Conservation (phyloP, 2,797 vertebrate genomes). For the Leucoraja ocellata region DNA sequence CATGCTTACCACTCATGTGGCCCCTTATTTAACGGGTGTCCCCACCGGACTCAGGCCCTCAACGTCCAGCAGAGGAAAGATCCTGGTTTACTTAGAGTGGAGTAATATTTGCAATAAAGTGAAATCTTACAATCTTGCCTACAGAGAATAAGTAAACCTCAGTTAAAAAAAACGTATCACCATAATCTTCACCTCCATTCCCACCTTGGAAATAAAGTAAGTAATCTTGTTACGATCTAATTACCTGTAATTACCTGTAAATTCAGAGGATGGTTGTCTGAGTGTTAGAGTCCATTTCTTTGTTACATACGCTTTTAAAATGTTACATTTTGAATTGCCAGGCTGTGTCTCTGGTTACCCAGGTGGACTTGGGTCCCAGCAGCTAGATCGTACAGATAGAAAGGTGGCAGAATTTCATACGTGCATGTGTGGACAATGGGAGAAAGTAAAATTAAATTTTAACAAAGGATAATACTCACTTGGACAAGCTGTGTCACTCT, state of each 20-base stretch:
- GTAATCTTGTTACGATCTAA: background rate
- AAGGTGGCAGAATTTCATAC: background rate
- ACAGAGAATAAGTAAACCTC: too few relatives aligned
- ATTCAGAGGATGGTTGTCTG: background rate
- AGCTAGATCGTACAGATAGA: background rate
- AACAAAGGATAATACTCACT: background rate
- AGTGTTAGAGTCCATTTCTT: background rate
- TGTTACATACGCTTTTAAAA: background rate
- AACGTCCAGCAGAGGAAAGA: too few relatives aligned
- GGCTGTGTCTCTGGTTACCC: background rate
- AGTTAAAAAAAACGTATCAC: too few relatives aligned
- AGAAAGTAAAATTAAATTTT: background rate
- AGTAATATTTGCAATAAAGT: too few relatives aligned
- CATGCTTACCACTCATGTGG: too few relatives aligned
- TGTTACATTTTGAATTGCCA: background rate
- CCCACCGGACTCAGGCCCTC: too few relatives aligned
- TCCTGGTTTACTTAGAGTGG: too few relatives aligned
- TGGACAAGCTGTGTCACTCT: background rate
- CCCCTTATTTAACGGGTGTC: too few relatives aligned
- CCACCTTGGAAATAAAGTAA: too few relatives aligned
- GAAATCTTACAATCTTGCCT: too few relatives aligned
- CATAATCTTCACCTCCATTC: too few relatives aligned
- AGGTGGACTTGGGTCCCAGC: background rate
- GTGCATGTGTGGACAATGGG: background rate
- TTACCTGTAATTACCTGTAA: too few relatives aligned